Conservation (phyloP, 2,888 invertebrate species). For the Hydrotaea cyrtoneurina region DNA sequence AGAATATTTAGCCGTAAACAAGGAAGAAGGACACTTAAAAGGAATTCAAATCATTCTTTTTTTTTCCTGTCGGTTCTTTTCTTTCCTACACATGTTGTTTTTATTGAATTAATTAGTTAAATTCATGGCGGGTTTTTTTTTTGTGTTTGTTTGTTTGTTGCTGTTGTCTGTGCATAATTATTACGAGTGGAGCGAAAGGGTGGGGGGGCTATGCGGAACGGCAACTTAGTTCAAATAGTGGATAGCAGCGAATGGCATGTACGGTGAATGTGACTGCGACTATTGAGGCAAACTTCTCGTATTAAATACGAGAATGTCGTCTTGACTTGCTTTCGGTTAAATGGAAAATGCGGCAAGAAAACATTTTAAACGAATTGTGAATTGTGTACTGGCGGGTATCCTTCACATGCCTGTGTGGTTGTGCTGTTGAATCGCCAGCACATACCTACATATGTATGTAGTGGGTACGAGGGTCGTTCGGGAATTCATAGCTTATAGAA, state of each 20-base stretch:
- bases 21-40: slow-evolving; percentile 46
- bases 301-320: background rate
- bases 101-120: slow-evolving; percentile 41
- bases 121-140: slow-evolving; percentile 16
- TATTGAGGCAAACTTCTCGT: background rate
- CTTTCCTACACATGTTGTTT: slow-evolving; percentile 5
- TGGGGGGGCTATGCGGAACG: background rate
- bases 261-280: background rate
- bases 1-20: slow-evolving; percentile 17
- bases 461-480: no score
- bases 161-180: background rate
- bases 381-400: background rate
- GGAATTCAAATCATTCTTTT: slow-evolving; percentile 37
- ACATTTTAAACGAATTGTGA: background rate
- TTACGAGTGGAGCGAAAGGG: background rate
- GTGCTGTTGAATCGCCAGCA: no score
- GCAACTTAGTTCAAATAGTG: background rate
- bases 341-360: background rate
- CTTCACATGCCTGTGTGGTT: no score
- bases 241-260: slow-evolving; percentile 5
- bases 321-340: background rate
- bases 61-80: slow-evolving; percentile 1
- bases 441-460: no score
- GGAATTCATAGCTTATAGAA: no score
- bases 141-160: background rate